Base-by-base conservation (phyloP, 2,113 vertebrate species). In the Rhinoderma darwinii region DNA sequence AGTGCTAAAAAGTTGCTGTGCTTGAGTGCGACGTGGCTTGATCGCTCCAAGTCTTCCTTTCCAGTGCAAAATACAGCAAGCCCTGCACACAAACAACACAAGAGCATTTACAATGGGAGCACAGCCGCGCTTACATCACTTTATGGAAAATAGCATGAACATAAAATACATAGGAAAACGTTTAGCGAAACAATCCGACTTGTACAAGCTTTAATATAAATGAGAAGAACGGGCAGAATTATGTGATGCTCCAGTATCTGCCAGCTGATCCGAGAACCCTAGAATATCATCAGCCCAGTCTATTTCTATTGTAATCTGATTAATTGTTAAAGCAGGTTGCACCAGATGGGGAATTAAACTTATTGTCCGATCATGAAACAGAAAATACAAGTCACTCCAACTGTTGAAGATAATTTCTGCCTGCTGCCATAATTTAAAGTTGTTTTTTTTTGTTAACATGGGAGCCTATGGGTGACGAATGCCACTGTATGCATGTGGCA, bases 281-380 rank as follows among this genome's bases (percentile, higher is more conserved):
- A 41, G 37, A 30, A 20, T 30, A 27, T 9, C 14, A 14, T 11
- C 76, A 50, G 78, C 54, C 78, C 35, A 14, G 54, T 80, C 37
- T 35, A 25, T 80, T 47, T 39, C 18, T 51, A 82, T 66, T 82
- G 79, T 82, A 66, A 82, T 82, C 79, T 66, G 79, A 82, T 82
- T 44, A 82, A 82, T 82, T 82, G 79, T 82, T 82, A 82, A 82
- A 66, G 79, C 78, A 61, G 78, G 78, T 81, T 59, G 78, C 39
- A 82, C 79, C 79, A 82, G 79, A 82, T 82, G 79, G 79, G 56
- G 79, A 82, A 82, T 82, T 82, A 82, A 43, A 82, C 79, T 66
- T 82, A 82, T 82, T 82, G 79, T 56, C n/a, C 66, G 56, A 82
- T 63, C 79, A 66, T 37, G 59, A 61, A 59, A 59, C 51, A 3